A percentile compares a stretch with the other conserved stretches of the same genome.
These are phyloP conservation scores for Anseranas semipalmata DNA, from an alignment of 2,113 vertebrate species.

Conservation along the genomic window DNA sequence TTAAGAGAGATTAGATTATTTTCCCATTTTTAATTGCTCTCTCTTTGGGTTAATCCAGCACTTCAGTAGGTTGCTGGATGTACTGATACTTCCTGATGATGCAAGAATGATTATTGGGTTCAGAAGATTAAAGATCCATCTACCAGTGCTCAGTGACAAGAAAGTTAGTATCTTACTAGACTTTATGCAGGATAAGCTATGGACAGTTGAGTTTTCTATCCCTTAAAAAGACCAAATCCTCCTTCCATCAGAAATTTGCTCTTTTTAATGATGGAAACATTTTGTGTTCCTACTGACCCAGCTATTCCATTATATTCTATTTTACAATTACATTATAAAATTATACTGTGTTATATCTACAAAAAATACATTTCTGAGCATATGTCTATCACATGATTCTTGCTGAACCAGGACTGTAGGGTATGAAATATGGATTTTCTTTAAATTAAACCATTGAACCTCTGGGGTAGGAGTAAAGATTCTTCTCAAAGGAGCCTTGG, in stretches of 20 bases:
- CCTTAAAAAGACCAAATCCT: not conserved
- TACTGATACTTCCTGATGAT: not conserved
- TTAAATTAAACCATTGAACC: not conserved
- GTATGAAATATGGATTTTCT: not conserved
- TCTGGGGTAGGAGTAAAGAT: not conserved
- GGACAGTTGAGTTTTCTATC: not conserved
- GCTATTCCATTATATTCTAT: not conserved
- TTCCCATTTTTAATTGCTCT: not conserved
- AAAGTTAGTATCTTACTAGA: not conserved
- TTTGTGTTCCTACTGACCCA: not conserved
- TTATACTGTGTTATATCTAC: not conserved
- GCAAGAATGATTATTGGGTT: not conserved
- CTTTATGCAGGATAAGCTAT: not conserved
- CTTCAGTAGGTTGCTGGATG: not conserved
- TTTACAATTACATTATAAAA: not conserved
- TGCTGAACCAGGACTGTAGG: not conserved
- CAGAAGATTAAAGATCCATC: not conserved
- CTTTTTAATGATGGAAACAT: not conserved
- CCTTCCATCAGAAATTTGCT: not conserved
- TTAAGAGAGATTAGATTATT: not conserved
- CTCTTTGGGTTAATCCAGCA: not conserved
- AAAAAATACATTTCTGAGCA: not conserved
- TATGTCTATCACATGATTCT: not conserved
- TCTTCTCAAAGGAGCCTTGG: not conserved
- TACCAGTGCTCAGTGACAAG: not conserved